A percentile compares a stretch with the other conserved stretches of the same genome.
These are phyloP conservation scores for Myotis findleyi DNA, from an alignment of 2,797 vertebrate species.

Conservation along the genomic window DNA sequence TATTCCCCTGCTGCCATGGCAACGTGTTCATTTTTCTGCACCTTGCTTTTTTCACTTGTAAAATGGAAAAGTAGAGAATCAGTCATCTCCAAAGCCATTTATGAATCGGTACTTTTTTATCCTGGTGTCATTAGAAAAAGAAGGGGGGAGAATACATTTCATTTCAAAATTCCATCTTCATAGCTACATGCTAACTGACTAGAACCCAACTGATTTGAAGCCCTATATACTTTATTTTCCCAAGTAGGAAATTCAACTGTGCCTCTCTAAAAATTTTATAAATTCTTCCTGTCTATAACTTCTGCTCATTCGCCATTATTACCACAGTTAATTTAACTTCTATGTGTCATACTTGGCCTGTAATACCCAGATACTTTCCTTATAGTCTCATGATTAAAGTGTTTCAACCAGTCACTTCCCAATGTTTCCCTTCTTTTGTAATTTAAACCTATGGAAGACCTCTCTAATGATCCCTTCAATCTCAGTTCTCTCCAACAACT, in stretches of 20 bases:
- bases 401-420: background rate
- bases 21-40: background rate
- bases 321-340: background rate
- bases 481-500: background rate
- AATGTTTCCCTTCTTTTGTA: background rate
- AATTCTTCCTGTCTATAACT: background rate
- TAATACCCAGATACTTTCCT: background rate
- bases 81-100: background rate
- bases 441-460: background rate
- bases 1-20: accelerated
- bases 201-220: background rate
- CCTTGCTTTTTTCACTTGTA: background rate
- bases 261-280: background rate
- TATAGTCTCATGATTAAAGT: background rate
- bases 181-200: background rate
- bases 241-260: background rate
- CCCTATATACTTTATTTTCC: background rate
- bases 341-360: background rate
- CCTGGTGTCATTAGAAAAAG: background rate
- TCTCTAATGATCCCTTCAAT: background rate
- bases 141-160: background rate
- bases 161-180: constrained; percentile 24
- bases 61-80: background rate
- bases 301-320: background rate
- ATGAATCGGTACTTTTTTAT: background rate